Evolutionary conservation across 2,888 invertebrate genomes (phyloP), one percentile per base, ranked within the genome.

Genomic region (Brenthis hecate): DNA sequence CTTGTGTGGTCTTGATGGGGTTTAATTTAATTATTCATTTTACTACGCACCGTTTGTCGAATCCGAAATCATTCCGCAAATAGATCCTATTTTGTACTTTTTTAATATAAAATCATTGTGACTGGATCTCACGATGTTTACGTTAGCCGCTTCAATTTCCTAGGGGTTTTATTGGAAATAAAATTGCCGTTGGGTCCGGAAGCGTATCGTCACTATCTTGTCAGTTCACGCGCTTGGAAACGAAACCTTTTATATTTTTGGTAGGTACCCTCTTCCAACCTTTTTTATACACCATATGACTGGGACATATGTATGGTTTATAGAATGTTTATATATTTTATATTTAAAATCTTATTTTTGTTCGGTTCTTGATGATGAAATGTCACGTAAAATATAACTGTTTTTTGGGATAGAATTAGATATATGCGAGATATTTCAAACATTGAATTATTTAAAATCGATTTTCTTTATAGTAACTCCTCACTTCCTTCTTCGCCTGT

Each of bases 201-300:
- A 58, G 61, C 66, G 47, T 55, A 69, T 68, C 70, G 74, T 70
- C 68, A 71, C 56, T 60, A 48, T 56, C 48, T 57, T 69, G 65
- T 62, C 71, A 54, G 54, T 62, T 54, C 19, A 62, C 43, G 43
- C 62, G 62, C 51, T 62, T 62, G 36, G 8, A 43, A 54, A 58
- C 56, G 60, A 47, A 43, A 56, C 23, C 23, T 81, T 80, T 75
- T 75, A 75, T 75, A 67, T 76, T 72, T 75, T 61, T 60, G 47
- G 73, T 32, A 13, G 13, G 11, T 50, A n/a, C n/a, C 3, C 50
- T 60, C 32, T 28, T 60, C 50, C 32, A 19, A 47, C n/a, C 0
- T 4, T 19, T 19, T 8, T 62, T 62, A 14, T 53, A 53, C 13
- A 62, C n/a, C 5, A 32, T 36, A 56, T 36, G n/a, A 13, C 13